Conservation (phyloP, 2,888 invertebrate species). For the Hirtodrosophila alboralis region DNA sequence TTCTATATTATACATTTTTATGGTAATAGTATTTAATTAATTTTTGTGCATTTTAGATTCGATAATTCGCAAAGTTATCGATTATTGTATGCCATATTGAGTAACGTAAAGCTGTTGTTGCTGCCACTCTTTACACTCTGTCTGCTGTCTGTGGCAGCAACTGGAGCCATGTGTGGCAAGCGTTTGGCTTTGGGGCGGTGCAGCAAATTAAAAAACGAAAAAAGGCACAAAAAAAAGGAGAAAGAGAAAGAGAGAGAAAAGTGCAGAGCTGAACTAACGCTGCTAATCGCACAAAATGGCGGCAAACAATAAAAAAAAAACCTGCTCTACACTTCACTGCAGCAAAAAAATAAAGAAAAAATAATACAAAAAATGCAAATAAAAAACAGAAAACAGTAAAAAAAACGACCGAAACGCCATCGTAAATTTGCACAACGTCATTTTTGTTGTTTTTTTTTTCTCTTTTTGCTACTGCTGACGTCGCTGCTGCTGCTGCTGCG, state of each 20-base stretch:
- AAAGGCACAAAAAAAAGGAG: conserved; percentile 29
- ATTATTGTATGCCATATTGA: conserved; percentile 36
- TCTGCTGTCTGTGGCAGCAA: conserved; percentile 21
- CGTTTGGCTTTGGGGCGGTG: conserved; percentile 12
- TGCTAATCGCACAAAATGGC: conserved; percentile 77
- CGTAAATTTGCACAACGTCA: conserved; percentile 65
- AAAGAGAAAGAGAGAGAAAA: conserved; percentile 8
- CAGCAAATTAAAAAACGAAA: conserved; percentile 48
- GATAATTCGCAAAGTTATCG: conserved; percentile 44
- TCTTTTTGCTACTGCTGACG: conserved; percentile 24
- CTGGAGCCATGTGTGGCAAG: conserved; percentile 16
- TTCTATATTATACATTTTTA: too few species aligned
- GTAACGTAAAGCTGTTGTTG: conserved; percentile 16
- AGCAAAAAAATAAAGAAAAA: conserved; percentile 20
- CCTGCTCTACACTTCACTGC: conserved; percentile 24
- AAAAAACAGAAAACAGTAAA: conserved; percentile 3
- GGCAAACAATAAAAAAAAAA: conserved; percentile 56
- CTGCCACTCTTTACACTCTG: not conserved
- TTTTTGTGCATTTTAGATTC: conserved; percentile 27
- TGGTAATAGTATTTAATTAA: too few species aligned
- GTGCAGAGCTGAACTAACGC: conserved; percentile 30
- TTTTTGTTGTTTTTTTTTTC: conserved; percentile 21
- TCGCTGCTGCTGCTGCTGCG: conserved; percentile 19
- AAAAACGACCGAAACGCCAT: conserved; percentile 24
- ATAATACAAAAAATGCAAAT: too few species aligned